phyloP scores from a whole-genome alignment of 2,113 vertebrate species.

The Pandion haliaetus region DNA sequence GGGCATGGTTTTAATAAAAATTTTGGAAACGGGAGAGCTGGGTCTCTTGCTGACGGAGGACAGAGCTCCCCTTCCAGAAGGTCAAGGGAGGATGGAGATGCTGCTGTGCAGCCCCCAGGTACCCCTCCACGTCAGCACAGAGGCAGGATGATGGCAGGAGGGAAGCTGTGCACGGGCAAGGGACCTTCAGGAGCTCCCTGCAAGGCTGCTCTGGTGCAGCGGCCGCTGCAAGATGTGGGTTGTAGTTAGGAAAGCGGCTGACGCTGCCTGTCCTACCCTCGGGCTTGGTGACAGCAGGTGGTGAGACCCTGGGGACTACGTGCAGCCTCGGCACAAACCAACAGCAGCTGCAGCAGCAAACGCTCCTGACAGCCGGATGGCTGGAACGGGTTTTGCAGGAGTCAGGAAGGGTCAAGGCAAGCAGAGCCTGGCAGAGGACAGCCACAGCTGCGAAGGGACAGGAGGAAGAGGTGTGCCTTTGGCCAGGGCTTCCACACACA shows the following conservation, averaged over 20 bases:
- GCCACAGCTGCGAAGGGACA: background rate
- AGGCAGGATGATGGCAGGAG: background rate
- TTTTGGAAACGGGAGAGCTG: background rate
- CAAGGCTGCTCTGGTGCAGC: background rate
- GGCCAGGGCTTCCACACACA: background rate
- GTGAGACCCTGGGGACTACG: background rate
- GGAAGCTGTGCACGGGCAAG: background rate
- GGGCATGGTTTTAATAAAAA: rapidly evolving
- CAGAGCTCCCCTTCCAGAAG: background rate
- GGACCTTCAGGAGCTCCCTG: background rate
- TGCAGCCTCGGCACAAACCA: background rate
- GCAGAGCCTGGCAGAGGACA: background rate
- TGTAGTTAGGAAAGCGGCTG: background rate
- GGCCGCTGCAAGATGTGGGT: rapidly evolving
- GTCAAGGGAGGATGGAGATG: background rate
- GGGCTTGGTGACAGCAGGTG: background rate
- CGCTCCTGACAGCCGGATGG: background rate
- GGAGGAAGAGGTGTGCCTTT: background rate
- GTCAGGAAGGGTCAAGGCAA: background rate
- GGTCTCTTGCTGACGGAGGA: background rate
- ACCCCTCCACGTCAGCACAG: rapidly evolving
- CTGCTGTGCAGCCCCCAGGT: background rate
- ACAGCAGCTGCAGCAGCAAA: background rate
- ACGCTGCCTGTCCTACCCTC: background rate
- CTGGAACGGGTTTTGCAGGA: background rate